Evolutionary conservation across 1,140 invertebrate genomes (phyloP), one percentile per base, ranked within the genome.

Genomic region (Pristionchus pacificus): DNA sequence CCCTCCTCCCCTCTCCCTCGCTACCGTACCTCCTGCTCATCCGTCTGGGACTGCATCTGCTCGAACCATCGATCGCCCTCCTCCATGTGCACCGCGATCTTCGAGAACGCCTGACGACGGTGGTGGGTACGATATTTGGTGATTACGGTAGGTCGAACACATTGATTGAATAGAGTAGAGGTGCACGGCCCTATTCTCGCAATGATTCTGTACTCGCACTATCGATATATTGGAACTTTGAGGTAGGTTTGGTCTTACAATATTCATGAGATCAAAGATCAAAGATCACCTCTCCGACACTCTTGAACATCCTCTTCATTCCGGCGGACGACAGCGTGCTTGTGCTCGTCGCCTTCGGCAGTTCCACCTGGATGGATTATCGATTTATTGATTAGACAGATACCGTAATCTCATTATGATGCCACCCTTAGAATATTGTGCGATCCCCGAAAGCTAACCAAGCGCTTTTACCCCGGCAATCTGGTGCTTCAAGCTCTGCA

Each of bases 41-140:
- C 95, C 66, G 98, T 89, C 85, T 96, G 92, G 25, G 90, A 88
- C 25, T 91, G 90, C 81, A 93, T 95, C 83, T 98, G 94, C 84
- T 98, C 95, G 87, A 98, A 98, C 96, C 96, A 99, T 92, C 97
- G 85, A 88, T 98, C 96, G 79, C 90, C 92, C 87, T 98, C 96
- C 84, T 98, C 95, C 95, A 98, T 98, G 87, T 93, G 95, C 85
- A 94, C 97, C 2, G 95, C 95, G 70, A 99, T 97, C 86, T 98
- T 98, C 83, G 93, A 96, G 60, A 98, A 93, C 0, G 74, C 77
- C 60, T 77, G 60, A n/a, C n/a, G n/a, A n/a, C n/a, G n/a, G n/a
- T n/a, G n/a, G n/a, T n/a, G n/a, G n/a, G n/a, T n/a, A n/a, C n/a
- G n/a, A n/a, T n/a, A n/a, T n/a, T n/a, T n/a, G n/a, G n/a, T n/a